Evolutionary conservation across 2,888 invertebrate genomes (phyloP).

Genomic region (Caenorhabditis becei): DNA sequence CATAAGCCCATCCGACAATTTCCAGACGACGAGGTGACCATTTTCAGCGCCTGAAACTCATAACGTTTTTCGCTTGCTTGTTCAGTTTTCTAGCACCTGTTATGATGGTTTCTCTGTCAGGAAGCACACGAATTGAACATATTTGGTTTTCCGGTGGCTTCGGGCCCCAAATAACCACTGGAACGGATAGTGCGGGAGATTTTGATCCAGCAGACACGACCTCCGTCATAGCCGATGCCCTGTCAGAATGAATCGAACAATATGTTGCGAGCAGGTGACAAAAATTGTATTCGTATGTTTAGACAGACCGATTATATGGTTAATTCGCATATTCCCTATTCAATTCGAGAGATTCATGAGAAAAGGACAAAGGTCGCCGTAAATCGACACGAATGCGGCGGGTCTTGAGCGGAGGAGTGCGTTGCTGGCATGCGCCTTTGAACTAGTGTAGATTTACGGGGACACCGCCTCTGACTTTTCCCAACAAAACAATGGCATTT

Average conservation of each 20-base stretch:
- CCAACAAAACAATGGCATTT: not conserved
- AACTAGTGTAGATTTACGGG: conserved; percentile 54
- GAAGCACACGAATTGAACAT: conserved; percentile 92
- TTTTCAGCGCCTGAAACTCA: conserved; percentile 86
- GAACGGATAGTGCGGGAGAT: conserved; percentile 87
- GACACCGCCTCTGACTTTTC: conserved; percentile 26
- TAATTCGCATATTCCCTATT: conserved; percentile 6
- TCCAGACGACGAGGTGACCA: conserved; percentile 91
- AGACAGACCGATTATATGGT: conserved; percentile 10
- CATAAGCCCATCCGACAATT: conserved; percentile 86
- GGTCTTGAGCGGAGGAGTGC: conserved; percentile 43
- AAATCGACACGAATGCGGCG: conserved; percentile 41
- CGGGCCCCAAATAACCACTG: conserved; percentile 97
- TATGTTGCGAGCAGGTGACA: not conserved
- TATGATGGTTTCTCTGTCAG: conserved; percentile 93
- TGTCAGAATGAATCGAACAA: conserved; percentile 4
- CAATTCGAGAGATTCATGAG: conserved; percentile 9
- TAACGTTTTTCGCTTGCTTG: not conserved
- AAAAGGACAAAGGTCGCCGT: conserved; percentile 52
- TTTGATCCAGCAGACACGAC: conserved; percentile 57
- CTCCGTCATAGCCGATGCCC: conserved; percentile 27
- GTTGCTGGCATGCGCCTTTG: conserved; percentile 49
- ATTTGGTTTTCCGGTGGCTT: conserved; percentile 97
- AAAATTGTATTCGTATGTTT: conserved; percentile 5
- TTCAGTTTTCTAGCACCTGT: conserved; percentile 84